Evolutionary conservation across 2,113 vertebrate genomes (phyloP).

Genomic region (Actenoides hombroni): DNA sequence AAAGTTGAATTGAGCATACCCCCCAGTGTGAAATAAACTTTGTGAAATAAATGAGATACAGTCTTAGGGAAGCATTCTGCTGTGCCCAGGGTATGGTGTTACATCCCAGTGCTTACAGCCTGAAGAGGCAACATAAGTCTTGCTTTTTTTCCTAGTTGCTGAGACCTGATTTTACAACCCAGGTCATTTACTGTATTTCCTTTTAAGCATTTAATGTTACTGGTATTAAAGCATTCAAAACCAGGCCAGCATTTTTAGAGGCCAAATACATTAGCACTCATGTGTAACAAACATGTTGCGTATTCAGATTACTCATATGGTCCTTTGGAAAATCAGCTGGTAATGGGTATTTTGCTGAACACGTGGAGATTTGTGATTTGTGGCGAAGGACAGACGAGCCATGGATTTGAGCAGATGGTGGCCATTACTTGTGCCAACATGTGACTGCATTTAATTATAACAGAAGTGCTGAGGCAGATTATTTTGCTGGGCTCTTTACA

Average conservation of each 20-base stretch:
- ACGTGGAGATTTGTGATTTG: not conserved
- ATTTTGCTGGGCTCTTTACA: not conserved
- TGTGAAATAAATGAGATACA: not conserved
- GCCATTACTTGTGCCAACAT: constrained; percentile 31
- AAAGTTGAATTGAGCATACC: not conserved
- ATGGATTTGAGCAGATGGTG: constrained; percentile 54
- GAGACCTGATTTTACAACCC: not conserved
- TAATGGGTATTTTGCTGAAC: not conserved
- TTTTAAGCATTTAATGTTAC: not conserved
- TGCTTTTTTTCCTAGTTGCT: not conserved
- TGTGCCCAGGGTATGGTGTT: not conserved
- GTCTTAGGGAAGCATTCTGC: not conserved
- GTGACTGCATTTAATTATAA: not conserved
- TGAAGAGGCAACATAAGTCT: not conserved
- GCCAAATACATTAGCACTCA: not conserved
- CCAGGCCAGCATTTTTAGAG: not conserved
- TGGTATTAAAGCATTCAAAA: not conserved
- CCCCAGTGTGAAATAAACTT: not conserved
- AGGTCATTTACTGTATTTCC: not conserved
- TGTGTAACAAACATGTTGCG: not conserved
- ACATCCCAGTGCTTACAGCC: not conserved
- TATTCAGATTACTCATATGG: not conserved
- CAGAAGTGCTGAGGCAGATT: not conserved
- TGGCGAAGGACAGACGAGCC: not conserved
- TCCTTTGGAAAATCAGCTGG: constrained; percentile 1